Base-by-base conservation (phyloP, 1,140 invertebrate species). In the Myzus persicae region DNA sequence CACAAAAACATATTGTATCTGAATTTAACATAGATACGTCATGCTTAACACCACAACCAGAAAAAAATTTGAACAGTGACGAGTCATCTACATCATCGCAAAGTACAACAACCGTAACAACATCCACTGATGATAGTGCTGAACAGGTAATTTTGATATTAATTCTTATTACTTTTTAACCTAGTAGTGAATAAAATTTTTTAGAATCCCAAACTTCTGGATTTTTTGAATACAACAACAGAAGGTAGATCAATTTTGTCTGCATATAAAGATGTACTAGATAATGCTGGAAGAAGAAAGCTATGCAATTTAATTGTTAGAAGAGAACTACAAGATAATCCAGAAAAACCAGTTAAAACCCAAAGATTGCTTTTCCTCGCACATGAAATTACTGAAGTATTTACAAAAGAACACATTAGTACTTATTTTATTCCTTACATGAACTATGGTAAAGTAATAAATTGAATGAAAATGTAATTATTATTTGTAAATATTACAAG, bases 191-290 rank as follows among this genome's bases (percentile, higher is more conserved):
- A 40, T 40, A 82, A 6, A 82, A 82, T 38, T 82, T 40, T 82
- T 40, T 38, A 20, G 40, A 38, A 38, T 31, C 22, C 81, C 36
- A 82, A 82, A 82, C 81, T 82, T 40, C 81, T 82, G 38, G 81
- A 82, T 82, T 82, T 40, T 40, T 82, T 82, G 81, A 82, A 82
- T 40, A 82, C 6, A 40, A 82, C 36, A 40, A 82, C 38, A 40
- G 81, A 82, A 82, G 81, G 81, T 20, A 82, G 81, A 82, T 82
- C 81, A 82, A 82, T 82, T 40, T 82, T 82, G 36, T 82, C 81
- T 40, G 38, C 38, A 0, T 84, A 84, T 24, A 84, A 84, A 84
- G 82, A 84, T 1, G 2, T 51, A 4, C 6, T 51, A 51, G 51
- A 51, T 51, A 51, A 51, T 4, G 51, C 51, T 4, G 51, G 51